Evolutionary conservation across 92 coral and sea anemone genomes (phyloP).

Genomic region (Palythoa grandis): DNA sequence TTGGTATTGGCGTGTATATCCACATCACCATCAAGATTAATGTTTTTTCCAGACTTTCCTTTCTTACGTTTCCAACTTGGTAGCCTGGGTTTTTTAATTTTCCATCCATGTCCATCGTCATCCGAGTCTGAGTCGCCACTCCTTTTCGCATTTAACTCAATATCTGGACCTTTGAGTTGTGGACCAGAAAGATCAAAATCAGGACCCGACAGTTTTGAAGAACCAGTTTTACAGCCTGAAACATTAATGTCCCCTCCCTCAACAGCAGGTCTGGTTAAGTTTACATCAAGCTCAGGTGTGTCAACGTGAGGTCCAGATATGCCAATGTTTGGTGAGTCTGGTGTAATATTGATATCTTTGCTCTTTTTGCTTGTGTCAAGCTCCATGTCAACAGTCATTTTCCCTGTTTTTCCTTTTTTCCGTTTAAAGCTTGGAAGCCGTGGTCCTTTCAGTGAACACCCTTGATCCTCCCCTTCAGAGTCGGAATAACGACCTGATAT

Average conservation of each 20-base stretch:
- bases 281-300: background rate
- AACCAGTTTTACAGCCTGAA: background rate
- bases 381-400: background rate
- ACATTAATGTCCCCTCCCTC: background rate
- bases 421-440: background rate
- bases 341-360: background rate
- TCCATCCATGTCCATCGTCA: background rate
- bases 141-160: background rate
- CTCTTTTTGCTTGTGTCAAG: background rate
- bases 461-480: background rate
- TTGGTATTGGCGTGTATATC: background rate
- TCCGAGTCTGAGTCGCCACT: background rate
- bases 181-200: background rate
- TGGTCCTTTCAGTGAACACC: background rate
- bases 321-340: background rate
- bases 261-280: background rate
- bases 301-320: background rate
- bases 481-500: background rate
- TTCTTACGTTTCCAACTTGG: conserved; percentile 1
- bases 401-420: background rate
- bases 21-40: conserved; percentile 4
- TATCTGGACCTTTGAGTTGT: background rate
- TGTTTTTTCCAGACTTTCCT: background rate
- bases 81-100: background rate
- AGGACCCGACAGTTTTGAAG: background rate